Base-by-base conservation (phyloP, 1,140 invertebrate species). In the Drosophila pectinifera region DNA sequence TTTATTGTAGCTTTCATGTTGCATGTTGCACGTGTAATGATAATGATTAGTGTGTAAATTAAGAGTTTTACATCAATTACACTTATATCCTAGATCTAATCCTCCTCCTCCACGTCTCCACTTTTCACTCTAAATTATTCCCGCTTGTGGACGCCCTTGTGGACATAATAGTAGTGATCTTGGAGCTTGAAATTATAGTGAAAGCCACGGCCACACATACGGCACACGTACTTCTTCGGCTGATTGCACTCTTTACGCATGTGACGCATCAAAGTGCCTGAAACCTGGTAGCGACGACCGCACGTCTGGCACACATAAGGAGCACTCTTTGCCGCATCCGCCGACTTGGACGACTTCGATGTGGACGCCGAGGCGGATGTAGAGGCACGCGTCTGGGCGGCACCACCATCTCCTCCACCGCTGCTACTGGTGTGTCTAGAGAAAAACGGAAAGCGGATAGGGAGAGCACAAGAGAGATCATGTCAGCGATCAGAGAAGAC, bases 241-340 rank as follows among this genome's bases (percentile, higher is more conserved):
- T 93, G 93, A 42, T 94, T 94, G 82, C 93, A 93, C 84, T 93
- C 93, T 72, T 92, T 92, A 28, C 93, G 91, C 61, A 94, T 82
- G 76, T 94, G 94, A 6, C 94, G 93, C 76, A 92, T 94, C 54
- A 94, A 57, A 18, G 94, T 94, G 68, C 93, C 94, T 36, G 93
- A 91, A 46, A 94, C 86, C 86, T 93, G 93, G 90, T 95, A 95
- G 46, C 92, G 92, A 77, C 94, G 94, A 61, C 91, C 91, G 81
- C 94, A 94, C 43, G 93, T 94, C 10, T 93, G 93, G 81, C 94
- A 95, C 83, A 91, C 90, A 92, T 74, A 92, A 5, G 90, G 90
- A 42, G 77, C 81, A n/a, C 68, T 56, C 14, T 18, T 34, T 53
- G 58, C 24, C 31, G 53, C 24, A 34, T 54, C 49, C 24, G 69